Conservation (phyloP, 2,797 vertebrate genomes). For the Anabas testudineus region DNA sequence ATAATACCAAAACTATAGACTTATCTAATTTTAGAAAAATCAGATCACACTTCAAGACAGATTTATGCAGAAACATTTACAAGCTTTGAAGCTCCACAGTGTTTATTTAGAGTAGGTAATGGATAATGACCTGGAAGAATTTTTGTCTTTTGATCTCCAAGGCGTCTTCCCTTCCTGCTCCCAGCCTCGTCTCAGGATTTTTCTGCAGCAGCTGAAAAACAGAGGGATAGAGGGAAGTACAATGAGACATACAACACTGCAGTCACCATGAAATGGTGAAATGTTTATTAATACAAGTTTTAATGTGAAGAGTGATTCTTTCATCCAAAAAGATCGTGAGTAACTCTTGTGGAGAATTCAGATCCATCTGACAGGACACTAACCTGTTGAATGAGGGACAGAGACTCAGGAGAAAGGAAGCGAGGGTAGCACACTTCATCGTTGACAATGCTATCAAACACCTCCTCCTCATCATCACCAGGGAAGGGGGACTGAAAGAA, state of each 20-base stretch:
- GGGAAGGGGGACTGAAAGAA: conserved; percentile 91
- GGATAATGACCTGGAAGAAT: conserved; percentile 90
- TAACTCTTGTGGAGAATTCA: neutral
- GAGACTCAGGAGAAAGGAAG: conserved; percentile 87
- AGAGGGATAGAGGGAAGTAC: neutral
- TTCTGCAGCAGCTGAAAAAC: conserved; percentile 91
- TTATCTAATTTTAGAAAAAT: too few species aligned
- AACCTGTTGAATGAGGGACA: conserved; percentile 92
- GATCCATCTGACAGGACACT: neutral
- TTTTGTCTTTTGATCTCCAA: conserved; percentile 90
- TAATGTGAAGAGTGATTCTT: neutral
- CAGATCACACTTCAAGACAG: too few species aligned
- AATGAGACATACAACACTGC: neutral
- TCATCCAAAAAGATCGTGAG: neutral
- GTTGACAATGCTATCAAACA: conserved; percentile 97
- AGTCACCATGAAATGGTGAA: neutral
- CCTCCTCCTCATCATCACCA: conserved; percentile 96
- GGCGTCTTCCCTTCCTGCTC: conserved; percentile 89
- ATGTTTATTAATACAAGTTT: neutral
- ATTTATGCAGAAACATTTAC: too few species aligned
- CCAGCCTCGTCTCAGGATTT: conserved; percentile 89
- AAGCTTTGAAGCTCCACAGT: too few species aligned
- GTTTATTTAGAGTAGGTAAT: neutral
- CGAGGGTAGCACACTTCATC: conserved; percentile 89
- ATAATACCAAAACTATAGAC: too few species aligned